phyloP scores from a whole-genome alignment of 2,888 invertebrate genomes.

The Acanthosepion lycidas region DNA sequence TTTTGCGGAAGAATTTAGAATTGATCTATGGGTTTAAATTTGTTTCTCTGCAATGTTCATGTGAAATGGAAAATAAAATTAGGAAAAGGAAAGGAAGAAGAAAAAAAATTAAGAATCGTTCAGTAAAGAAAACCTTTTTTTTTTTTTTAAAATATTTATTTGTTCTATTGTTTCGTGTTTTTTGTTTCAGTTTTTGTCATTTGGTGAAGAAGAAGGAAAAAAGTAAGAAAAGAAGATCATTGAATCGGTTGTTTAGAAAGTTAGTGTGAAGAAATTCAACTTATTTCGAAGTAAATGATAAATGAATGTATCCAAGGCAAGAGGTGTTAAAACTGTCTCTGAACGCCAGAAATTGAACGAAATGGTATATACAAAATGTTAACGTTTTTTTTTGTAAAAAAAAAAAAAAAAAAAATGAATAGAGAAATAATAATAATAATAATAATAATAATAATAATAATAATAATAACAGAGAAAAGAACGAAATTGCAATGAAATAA shows the following conservation, averaged over 20 bases:
- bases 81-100: background rate
- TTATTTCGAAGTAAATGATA: constrained; percentile 33
- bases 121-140: background rate
- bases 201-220: background rate
- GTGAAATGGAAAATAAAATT: background rate
- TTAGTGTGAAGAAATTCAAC: constrained; percentile 1
- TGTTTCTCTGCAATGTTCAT: background rate
- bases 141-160: too few relatives aligned
- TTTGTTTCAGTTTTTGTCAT: background rate
- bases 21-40: background rate
- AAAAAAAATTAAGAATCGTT: background rate
- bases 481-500: background rate
- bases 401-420: background rate
- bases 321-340: constrained; percentile 17
- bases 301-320: constrained; percentile 14
- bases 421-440: background rate
- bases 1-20: background rate
- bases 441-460: background rate
- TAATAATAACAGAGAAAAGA: background rate
- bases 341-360: background rate
- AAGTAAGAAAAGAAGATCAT: too few relatives aligned
- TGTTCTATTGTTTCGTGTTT: background rate
- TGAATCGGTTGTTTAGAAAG: background rate
- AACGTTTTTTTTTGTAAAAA: background rate
- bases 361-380: constrained; percentile 11